phyloP scores from a whole-genome alignment of 64 coral and sea anemone genomes.

The Dendrophyllia cribrosa region DNA sequence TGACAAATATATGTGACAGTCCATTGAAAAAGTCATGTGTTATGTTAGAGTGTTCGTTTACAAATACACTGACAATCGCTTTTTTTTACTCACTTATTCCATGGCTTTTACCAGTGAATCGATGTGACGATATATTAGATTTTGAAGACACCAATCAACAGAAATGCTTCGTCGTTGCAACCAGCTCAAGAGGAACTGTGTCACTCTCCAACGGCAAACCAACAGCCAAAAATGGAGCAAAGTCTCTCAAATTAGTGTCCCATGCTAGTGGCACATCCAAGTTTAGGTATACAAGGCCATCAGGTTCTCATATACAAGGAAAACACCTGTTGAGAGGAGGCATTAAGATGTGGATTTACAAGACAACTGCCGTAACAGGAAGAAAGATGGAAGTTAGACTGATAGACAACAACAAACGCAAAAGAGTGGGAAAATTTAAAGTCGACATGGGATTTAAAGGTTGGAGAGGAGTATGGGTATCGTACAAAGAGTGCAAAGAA shows the following conservation, averaged over 20 bases:
- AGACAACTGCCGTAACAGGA: not conserved
- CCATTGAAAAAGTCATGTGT: too few relatives aligned
- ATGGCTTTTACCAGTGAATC: too few relatives aligned
- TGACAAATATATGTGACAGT: too few relatives aligned
- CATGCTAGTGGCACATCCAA: not conserved
- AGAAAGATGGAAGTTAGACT: constrained; percentile 17
- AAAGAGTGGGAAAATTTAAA: not conserved
- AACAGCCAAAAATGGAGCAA: not conserved
- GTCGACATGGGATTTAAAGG: constrained; percentile 29
- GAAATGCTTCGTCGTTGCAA: too few relatives aligned
- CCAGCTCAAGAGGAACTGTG: too few relatives aligned
- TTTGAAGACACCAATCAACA: too few relatives aligned
- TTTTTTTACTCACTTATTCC: too few relatives aligned
- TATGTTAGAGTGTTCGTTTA: too few relatives aligned
- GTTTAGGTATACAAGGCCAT: not conserved
- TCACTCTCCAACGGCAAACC: not conserved
- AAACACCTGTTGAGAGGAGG: not conserved
- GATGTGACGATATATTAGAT: too few relatives aligned
- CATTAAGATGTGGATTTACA: constrained; percentile 46
- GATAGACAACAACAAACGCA: not conserved
- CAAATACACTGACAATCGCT: too few relatives aligned
- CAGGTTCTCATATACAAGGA: not conserved
- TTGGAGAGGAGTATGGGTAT: constrained; percentile 55
- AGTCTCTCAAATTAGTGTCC: not conserved
- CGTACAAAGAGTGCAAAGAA: constrained; percentile 12